Evolutionary conservation across 2,888 invertebrate species (phyloP).

Genomic region (Ectropis crepuscularia): DNA sequence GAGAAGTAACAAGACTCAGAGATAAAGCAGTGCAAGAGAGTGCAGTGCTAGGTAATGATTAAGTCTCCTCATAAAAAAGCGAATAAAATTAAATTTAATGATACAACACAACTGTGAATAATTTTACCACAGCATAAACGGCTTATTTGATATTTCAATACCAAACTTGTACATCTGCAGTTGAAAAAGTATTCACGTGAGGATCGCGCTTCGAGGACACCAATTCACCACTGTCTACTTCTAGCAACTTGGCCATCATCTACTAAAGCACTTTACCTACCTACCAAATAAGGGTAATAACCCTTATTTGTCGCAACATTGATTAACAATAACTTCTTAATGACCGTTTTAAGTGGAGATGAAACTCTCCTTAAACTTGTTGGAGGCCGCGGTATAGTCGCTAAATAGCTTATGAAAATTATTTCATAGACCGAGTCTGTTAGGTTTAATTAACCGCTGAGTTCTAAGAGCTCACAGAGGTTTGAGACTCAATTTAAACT

Average conservation of each 20-base stretch:
- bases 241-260: constrained; percentile 39
- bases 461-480: constrained; percentile 7
- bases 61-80: too few relatives aligned
- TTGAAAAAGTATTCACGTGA: too few relatives aligned
- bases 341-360: constrained; percentile 42
- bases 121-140: too few relatives aligned
- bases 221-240: too few relatives aligned
- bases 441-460: constrained; percentile 28
- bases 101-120: too few relatives aligned
- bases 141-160: too few relatives aligned
- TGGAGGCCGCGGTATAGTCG: constrained; percentile 23
- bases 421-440: constrained; percentile 20
- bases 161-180: too few relatives aligned
- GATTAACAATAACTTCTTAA: constrained; percentile 62
- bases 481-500: constrained; percentile 1
- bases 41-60: too few relatives aligned
- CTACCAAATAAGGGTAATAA: constrained; percentile 50
- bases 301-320: constrained; percentile 67
- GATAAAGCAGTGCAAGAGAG: too few relatives aligned
- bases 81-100: too few relatives aligned
- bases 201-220: too few relatives aligned
- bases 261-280: constrained; percentile 60
- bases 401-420: constrained; percentile 28
- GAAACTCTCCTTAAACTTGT: constrained; percentile 25
- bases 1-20: too few relatives aligned